Conservation (phyloP, 2,797 vertebrate species). For the Allobates femoralis region DNA sequence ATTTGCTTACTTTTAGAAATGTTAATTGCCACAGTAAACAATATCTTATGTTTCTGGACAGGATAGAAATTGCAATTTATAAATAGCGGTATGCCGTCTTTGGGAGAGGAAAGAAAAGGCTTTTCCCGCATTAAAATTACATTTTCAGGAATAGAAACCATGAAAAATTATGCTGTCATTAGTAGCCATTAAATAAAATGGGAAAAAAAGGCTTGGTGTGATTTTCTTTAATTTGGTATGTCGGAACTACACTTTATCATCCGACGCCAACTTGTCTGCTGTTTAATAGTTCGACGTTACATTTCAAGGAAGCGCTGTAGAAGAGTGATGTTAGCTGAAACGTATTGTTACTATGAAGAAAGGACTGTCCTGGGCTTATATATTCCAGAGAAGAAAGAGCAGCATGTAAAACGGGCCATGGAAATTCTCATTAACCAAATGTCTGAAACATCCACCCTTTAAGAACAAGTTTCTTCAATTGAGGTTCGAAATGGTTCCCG, state of each 20-base stretch:
- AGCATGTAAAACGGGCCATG: not conserved
- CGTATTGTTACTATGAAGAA: not conserved
- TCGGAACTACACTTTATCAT: conserved; percentile 49
- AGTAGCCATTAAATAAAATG: conserved; percentile 52
- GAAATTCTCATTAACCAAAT: not conserved
- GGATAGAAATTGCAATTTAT: conserved; percentile 46
- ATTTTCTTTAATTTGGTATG: conserved; percentile 53
- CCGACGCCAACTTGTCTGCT: conserved; percentile 46
- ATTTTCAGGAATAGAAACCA: conserved; percentile 59
- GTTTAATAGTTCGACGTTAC: conserved; percentile 14
- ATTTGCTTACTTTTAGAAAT: conserved; percentile 51
- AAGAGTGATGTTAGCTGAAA: conserved; percentile 13
- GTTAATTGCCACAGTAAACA: conserved; percentile 48
- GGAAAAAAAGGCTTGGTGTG: conserved; percentile 39
- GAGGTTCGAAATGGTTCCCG: too few relatives aligned
- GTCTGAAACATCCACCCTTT: not conserved
- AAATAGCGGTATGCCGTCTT: conserved; percentile 53
- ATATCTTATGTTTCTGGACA: conserved; percentile 50
- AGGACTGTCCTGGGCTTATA: not conserved
- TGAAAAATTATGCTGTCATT: conserved; percentile 56
- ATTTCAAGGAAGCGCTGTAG: conserved; percentile 13
- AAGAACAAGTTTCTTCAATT: too few relatives aligned
- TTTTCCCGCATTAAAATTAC: conserved; percentile 51
- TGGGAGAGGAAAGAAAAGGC: conserved; percentile 21
- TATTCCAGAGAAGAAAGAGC: not conserved